Conservation (phyloP, 2,888 invertebrate species). For the Noctua janthina region DNA sequence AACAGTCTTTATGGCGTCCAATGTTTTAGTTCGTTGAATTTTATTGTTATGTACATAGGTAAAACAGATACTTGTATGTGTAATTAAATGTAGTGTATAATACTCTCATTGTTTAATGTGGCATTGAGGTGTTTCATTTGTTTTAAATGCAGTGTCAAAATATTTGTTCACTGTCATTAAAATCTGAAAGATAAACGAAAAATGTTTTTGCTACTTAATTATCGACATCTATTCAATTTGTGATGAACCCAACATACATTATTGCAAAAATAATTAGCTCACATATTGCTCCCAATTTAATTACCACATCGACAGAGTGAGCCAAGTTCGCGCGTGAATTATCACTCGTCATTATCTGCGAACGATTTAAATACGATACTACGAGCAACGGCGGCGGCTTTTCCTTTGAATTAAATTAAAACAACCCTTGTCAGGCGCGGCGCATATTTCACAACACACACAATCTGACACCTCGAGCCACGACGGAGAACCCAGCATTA, state of each 20-base stretch:
- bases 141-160: slow-evolving; percentile 5
- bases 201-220: background rate
- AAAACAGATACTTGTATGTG: background rate
- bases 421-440: slow-evolving; percentile 78
- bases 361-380: slow-evolving; percentile 76
- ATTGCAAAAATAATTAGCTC: slow-evolving; percentile 30
- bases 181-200: background rate
- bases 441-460: slow-evolving; percentile 81
- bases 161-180: background rate
- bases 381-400: slow-evolving; percentile 73
- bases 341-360: slow-evolving; percentile 83
- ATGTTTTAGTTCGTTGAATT: slow-evolving; percentile 19
- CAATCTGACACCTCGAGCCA: slow-evolving; percentile 74
- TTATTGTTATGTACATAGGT: slow-evolving; percentile 16
- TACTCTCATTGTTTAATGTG: background rate
- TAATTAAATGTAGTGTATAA: slow-evolving; percentile 16
- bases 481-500: slow-evolving; percentile 57
- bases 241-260: background rate
- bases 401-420: slow-evolving; percentile 87
- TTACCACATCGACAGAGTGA: slow-evolving; percentile 13
- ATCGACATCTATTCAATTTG: background rate
- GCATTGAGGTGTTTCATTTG: background rate
- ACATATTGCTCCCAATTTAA: slow-evolving; percentile 15
- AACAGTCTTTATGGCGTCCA: slow-evolving; percentile 27
- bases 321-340: slow-evolving; percentile 74